phyloP scores from a whole-genome alignment of 37 sponge, comb jelly and placozoan species.

The Theonella swinhoei region DNA sequence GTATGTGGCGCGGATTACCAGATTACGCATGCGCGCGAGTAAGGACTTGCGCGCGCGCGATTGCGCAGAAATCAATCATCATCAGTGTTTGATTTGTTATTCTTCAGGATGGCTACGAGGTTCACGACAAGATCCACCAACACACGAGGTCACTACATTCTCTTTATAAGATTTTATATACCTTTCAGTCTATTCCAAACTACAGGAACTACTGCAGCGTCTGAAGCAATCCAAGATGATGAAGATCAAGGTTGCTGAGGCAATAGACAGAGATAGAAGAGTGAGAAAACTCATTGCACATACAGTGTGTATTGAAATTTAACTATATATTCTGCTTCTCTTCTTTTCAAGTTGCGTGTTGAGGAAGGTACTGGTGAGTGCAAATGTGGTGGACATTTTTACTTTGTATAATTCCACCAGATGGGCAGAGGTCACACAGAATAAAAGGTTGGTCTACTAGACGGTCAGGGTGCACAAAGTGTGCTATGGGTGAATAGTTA shows the following conservation, averaged over 20 bases:
- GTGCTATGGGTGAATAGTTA: too few species aligned
- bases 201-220: not conserved
- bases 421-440: not conserved
- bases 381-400: not conserved
- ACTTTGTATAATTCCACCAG: not conserved
- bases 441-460: not conserved
- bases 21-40: too few species aligned
- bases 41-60: too few species aligned
- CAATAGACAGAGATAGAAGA: not conserved
- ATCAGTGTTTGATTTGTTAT: not conserved
- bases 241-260: not conserved
- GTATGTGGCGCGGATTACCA: too few species aligned
- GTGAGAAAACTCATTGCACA: too few species aligned
- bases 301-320: not conserved
- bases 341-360: not conserved
- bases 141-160: slow-evolving; percentile 22
- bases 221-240: not conserved
- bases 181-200: not conserved
- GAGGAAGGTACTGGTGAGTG: not conserved
- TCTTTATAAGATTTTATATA: not conserved
- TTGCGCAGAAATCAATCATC: not conserved
- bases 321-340: not conserved
- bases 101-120: slow-evolving; percentile 61
- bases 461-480: too few species aligned
- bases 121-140: slow-evolving; percentile 44